phyloP scores from a whole-genome alignment of 2,888 invertebrate genomes.

The Lasius platythorax region DNA sequence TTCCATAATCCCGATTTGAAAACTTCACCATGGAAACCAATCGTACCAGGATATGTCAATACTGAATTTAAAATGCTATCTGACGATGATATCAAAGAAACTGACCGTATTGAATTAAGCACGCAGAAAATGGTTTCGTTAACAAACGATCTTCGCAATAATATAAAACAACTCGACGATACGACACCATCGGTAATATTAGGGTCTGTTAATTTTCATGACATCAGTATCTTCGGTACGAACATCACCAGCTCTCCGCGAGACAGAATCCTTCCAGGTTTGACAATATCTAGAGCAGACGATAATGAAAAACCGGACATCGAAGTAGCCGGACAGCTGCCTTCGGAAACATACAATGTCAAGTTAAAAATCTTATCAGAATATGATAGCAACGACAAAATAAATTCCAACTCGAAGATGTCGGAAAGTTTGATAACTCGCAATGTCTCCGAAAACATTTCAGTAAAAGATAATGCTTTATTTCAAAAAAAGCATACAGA shows the following conservation, averaged over 20 bases:
- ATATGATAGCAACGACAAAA: neutral
- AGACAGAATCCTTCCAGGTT: conserved; percentile 78
- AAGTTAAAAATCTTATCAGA: conserved; percentile 78
- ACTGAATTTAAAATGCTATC: conserved; percentile 76
- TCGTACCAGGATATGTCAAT: conserved; percentile 80
- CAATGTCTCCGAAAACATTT: neutral
- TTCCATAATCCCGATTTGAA: conserved; percentile 83
- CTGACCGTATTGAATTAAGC: neutral
- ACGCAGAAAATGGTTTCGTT: neutral
- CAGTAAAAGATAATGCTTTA: neutral
- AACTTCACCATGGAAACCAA: conserved; percentile 84
- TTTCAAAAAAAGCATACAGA: neutral
- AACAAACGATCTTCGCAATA: conserved; percentile 10
- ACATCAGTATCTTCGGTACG: conserved; percentile 74
- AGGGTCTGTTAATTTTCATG: conserved; percentile 36
- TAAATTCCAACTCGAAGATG: conserved; percentile 41
- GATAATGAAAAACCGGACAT: conserved; percentile 77
- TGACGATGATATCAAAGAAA: conserved; percentile 11
- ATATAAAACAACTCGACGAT: neutral
- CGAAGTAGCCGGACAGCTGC: conserved; percentile 81
- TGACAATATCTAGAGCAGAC: conserved; percentile 32
- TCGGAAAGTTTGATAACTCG: neutral
- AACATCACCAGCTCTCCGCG: conserved; percentile 80
- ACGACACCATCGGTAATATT: conserved; percentile 43
- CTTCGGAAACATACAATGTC: conserved; percentile 80